Evolutionary conservation across 2,888 invertebrate genomes (phyloP).

Genomic region (Metopia argyrocephala): DNA sequence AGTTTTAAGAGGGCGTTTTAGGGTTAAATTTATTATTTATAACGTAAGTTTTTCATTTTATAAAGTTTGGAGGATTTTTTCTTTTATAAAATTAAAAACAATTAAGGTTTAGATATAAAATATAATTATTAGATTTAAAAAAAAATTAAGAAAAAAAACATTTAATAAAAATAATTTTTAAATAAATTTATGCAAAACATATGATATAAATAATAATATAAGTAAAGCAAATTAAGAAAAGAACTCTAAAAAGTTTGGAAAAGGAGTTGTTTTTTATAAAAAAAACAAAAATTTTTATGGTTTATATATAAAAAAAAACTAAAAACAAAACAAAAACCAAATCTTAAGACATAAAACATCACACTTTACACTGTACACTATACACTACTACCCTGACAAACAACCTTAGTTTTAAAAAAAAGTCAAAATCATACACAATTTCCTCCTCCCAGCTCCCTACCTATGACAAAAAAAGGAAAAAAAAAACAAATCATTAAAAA

Average conservation of each 20-base stretch:
- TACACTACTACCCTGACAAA: slow-evolving; percentile 66
- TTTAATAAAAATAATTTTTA: slow-evolving; percentile 28
- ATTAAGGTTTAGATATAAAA: slow-evolving; percentile 63
- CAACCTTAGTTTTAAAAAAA: slow-evolving; percentile 63
- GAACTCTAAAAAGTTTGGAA: slow-evolving; percentile 34
- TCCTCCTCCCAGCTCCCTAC: background rate
- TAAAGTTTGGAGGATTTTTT: too few species aligned
- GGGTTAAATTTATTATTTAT: too few species aligned
- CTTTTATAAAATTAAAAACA: slow-evolving; percentile 50
- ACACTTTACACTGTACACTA: slow-evolving; percentile 47
- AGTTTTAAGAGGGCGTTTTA: slow-evolving; percentile 27
- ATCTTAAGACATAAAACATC: slow-evolving; percentile 52
- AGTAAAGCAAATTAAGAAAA: slow-evolving; percentile 45
- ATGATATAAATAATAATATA: slow-evolving; percentile 39
- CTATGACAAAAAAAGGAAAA: background rate
- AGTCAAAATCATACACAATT: too few species aligned
- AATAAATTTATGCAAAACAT: slow-evolving; percentile 35
- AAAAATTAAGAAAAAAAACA: background rate
- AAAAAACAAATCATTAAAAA: slow-evolving; percentile 49
- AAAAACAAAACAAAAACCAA: slow-evolving; percentile 29
- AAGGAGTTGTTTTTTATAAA: slow-evolving; percentile 52
- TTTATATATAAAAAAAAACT: slow-evolving; percentile 53
- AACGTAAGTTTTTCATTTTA: too few species aligned
- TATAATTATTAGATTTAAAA: slow-evolving; percentile 57
- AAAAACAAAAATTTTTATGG: slow-evolving; percentile 63